Evolutionary conservation across 2,888 invertebrate genomes (phyloP).

Genomic region (Myathropa florea): DNA sequence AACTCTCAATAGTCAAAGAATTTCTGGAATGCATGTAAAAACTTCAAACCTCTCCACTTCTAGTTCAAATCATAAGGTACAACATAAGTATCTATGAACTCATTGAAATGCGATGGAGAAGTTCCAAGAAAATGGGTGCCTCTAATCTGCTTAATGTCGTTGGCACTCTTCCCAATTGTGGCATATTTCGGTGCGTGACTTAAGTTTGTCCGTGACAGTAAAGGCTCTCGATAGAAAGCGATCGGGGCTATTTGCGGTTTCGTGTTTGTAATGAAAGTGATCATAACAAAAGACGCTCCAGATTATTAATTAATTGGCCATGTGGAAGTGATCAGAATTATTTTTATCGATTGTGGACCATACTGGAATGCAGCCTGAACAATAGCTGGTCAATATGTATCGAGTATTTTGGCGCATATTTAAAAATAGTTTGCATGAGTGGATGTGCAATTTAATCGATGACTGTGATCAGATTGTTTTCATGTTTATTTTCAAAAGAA

Average conservation of each 20-base stretch:
- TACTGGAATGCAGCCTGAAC: neutral
- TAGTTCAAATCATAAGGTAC: neutral
- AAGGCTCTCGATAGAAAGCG: slow-evolving; percentile 24
- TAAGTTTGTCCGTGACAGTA: slow-evolving; percentile 28
- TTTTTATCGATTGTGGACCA: slow-evolving; percentile 4
- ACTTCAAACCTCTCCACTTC: too few species aligned
- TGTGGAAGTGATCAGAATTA: slow-evolving; percentile 3
- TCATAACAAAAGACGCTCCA: slow-evolving; percentile 12
- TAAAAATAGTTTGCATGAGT: neutral
- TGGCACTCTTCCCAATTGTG: slow-evolving; percentile 51
- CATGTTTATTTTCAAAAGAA: neutral
- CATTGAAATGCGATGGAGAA: neutral
- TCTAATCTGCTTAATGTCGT: slow-evolving; percentile 7
- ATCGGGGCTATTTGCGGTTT: neutral
- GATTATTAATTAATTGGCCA: slow-evolving; percentile 19
- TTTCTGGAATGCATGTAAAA: neutral
- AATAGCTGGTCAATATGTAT: neutral
- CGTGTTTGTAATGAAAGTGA: neutral
- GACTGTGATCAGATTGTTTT: neutral
- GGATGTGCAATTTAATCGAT: neutral
- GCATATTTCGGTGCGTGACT: slow-evolving; percentile 1
- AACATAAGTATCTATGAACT: neutral
- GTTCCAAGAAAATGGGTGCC: neutral
- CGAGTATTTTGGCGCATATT: neutral
- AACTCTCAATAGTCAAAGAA: neutral